Base-by-base conservation (phyloP, 2,888 invertebrate genomes). In the Microchrysa polita region DNA sequence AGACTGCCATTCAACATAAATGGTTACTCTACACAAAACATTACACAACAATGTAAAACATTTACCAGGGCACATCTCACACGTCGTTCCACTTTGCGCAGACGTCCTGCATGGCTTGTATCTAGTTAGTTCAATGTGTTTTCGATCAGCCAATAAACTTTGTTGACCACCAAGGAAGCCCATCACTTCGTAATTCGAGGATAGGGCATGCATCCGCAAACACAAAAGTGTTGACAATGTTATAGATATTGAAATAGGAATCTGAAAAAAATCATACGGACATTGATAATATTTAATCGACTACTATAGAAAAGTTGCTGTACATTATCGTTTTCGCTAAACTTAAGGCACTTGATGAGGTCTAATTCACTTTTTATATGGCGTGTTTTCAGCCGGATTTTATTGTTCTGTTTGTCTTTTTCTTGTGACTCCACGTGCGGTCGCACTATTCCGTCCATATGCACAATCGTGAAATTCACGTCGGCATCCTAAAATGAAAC, bases 51-150 rank as follows among this genome's bases (percentile, higher is more conserved):
- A 53, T 57, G 4, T 57, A 55, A 55, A 55, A 55, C 7, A 60
- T 75, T 77, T 76, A 90, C 90, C 89, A 1, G 92, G 92, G 79
- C 92, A 92, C 92, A 93, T 92, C 78, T 93, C 93, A 81, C 93
- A 93, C 84, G 91, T 91, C 72, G 91, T 90, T 5, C 87, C 85
- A 72, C 88, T 88, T 72, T 89, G 89, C 27, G 87, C 87, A 20
- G 89, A 86, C 77, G 91, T 92, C 72, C 86, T 86, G 78, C 91
- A 92, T 0, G 90, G 89, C 16, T 88, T 86, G 80, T 92, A 92
- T 73, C 85, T 83, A 40, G 82, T 82, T 75, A 89, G 85, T 20
- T 82, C 82, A 40, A 90, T 80, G 27, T 80, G 80, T 57, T 83
- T 81, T 14, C 74, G 61, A 12, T 76, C 77, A 40, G 67, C 59